A percentile compares a stretch with the other conserved stretches of the same genome.
Conservation (phyloP, 2,797 vertebrate genomes). For the Lithobates sylvaticus region DNA sequence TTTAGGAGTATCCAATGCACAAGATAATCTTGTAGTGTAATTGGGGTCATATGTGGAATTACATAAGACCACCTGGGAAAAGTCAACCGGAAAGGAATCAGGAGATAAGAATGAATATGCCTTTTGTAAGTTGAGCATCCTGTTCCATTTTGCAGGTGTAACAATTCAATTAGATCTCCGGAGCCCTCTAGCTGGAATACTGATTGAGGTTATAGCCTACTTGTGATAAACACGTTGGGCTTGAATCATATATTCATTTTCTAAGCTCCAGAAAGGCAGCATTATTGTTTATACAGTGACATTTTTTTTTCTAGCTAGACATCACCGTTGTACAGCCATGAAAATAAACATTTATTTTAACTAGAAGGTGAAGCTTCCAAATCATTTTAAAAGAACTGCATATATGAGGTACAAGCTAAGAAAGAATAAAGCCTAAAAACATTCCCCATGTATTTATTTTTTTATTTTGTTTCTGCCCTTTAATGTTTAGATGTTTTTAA, state of each 20-base stretch:
- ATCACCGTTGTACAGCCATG: not conserved
- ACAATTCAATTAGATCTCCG: constrained; percentile 58
- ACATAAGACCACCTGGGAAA: constrained; percentile 55
- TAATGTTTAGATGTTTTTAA: constrained; percentile 9
- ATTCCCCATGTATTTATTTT: not conserved
- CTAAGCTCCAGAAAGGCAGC: not conserved
- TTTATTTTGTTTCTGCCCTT: not conserved
- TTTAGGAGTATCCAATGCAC: constrained; percentile 27
- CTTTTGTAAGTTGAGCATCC: constrained; percentile 52
- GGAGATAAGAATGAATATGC: constrained; percentile 45
- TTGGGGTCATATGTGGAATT: constrained; percentile 59
- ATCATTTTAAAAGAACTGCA: not conserved
- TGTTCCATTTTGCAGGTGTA: constrained; percentile 57
- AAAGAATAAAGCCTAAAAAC: not conserved
- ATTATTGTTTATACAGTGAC: not conserved
- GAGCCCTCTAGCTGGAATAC: constrained; percentile 38
- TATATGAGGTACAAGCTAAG: not conserved
- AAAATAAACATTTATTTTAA: not conserved
- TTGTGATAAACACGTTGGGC: constrained; percentile 30
- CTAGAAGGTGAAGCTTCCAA: too few relatives aligned
- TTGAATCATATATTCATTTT: constrained; percentile 23
- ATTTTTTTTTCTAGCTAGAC: constrained; percentile 13
- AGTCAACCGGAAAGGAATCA: constrained; percentile 46
- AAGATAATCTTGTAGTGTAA: constrained; percentile 54
- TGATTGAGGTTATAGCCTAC: constrained; percentile 57